These are phyloP conservation scores for Aelia acuminata DNA, from an alignment of 2,888 invertebrate genomes.

Conservation along the genomic window DNA sequence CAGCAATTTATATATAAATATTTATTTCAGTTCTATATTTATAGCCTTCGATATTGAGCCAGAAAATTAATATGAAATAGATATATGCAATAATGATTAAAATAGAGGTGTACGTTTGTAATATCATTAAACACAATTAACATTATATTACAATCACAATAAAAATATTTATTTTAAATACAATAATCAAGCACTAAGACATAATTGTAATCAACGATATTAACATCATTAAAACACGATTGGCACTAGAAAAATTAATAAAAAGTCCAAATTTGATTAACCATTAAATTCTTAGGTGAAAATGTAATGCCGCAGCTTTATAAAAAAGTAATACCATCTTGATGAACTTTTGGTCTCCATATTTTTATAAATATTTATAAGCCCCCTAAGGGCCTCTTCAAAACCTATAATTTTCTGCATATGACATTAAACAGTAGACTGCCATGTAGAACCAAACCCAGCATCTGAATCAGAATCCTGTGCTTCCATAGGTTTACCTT, in stretches of 20 bases:
- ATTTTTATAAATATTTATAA: neutral
- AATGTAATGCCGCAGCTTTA: neutral
- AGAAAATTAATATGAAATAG: too few species aligned
- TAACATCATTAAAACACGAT: neutral
- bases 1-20: neutral
- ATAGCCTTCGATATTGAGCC: neutral
- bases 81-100: too few species aligned
- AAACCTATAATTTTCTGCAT: neutral
- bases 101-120: too few species aligned
- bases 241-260: neutral
- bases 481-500: constrained; percentile 73
- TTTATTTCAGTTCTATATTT: neutral
- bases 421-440: constrained; percentile 67
- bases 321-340: neutral
- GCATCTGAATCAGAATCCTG: constrained; percentile 87
- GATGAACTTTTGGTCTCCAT: neutral
- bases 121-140: too few species aligned
- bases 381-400: neutral
- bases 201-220: neutral
- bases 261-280: neutral
- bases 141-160: too few species aligned
- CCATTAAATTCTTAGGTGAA: neutral
- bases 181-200: neutral
- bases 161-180: too few species aligned
- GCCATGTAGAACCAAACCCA: constrained; percentile 86